These are phyloP conservation scores for Drosophila subquinaria DNA, from an alignment of 2,888 invertebrate species.

Conservation along the genomic window DNA sequence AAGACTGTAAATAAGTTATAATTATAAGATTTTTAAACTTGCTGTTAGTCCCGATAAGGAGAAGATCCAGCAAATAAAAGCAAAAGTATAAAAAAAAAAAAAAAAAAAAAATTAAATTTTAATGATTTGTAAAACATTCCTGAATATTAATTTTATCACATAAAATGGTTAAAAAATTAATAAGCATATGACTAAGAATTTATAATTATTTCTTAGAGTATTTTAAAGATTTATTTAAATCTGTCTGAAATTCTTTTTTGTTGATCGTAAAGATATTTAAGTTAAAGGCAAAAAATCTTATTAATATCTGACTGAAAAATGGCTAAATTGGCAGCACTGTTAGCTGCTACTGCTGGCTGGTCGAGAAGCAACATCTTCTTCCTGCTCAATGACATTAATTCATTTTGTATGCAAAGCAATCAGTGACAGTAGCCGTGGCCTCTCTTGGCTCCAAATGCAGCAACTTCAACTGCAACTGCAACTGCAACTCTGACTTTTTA, in stretches of 20 bases:
- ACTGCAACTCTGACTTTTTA: constrained; percentile 21
- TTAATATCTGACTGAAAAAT: constrained; percentile 1
- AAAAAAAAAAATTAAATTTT: too few species aligned
- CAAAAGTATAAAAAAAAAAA: too few species aligned
- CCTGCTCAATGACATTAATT: constrained; percentile 79
- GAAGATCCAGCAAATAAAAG: too few species aligned
- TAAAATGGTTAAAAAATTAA: too few species aligned
- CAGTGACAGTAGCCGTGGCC: constrained; percentile 67
- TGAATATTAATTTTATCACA: too few species aligned
- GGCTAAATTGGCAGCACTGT: constrained; percentile 27
- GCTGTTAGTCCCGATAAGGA: too few species aligned
- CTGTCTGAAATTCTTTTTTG: neutral
- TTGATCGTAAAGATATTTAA: too few species aligned
- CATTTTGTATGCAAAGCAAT: constrained; percentile 81
- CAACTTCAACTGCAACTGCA: constrained; percentile 11
- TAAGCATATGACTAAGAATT: too few species aligned
- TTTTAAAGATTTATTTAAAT: neutral
- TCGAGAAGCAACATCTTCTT: constrained; percentile 74
- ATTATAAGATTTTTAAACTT: too few species aligned
- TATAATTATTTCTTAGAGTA: too few species aligned
- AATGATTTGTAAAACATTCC: too few species aligned
- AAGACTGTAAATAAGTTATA: too few species aligned
- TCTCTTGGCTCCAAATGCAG: constrained; percentile 35
- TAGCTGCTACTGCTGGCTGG: constrained; percentile 37
- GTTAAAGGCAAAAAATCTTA: neutral